Evolutionary conservation across 2,888 invertebrate genomes (phyloP).

Genomic region (Marronus borbonicus): DNA sequence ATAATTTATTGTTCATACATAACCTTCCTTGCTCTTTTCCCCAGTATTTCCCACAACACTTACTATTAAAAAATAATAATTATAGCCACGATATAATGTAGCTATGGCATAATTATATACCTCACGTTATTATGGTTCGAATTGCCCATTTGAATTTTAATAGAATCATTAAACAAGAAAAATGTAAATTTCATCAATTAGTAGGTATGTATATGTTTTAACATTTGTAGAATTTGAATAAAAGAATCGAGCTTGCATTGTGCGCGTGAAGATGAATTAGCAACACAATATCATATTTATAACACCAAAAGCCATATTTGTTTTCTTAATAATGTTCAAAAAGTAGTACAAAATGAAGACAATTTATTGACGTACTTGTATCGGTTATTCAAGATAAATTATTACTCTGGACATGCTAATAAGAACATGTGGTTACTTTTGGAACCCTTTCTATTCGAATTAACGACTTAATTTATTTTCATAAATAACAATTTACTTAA

Average conservation of each 20-base stretch:
- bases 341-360: no score
- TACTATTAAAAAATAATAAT: slow-evolving; percentile 22
- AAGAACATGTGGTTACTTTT: no score
- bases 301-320: no score
- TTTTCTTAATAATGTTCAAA: no score
- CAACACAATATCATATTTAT: no score
- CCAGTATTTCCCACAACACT: slow-evolving; percentile 23
- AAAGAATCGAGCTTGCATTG: slow-evolving; percentile 2
- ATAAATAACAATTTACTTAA: no score
- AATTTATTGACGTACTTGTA: no score
- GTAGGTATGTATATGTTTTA: slow-evolving; percentile 28
- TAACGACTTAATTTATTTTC: no score
- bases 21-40: neutral
- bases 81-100: slow-evolving; percentile 20
- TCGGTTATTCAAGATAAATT: no score
- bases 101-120: slow-evolving; percentile 24
- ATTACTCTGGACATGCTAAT: no score
- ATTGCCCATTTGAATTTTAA: slow-evolving; percentile 43
- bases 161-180: slow-evolving; percentile 41
- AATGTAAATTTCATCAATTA: slow-evolving; percentile 40
- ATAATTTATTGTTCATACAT: slow-evolving; percentile 12
- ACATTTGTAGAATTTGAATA: slow-evolving; percentile 43
- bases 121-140: slow-evolving; percentile 23
- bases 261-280: no score
- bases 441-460: no score